Evolutionary conservation across 2,113 vertebrate species (phyloP).

Genomic region (Artemisiospiza belli): DNA sequence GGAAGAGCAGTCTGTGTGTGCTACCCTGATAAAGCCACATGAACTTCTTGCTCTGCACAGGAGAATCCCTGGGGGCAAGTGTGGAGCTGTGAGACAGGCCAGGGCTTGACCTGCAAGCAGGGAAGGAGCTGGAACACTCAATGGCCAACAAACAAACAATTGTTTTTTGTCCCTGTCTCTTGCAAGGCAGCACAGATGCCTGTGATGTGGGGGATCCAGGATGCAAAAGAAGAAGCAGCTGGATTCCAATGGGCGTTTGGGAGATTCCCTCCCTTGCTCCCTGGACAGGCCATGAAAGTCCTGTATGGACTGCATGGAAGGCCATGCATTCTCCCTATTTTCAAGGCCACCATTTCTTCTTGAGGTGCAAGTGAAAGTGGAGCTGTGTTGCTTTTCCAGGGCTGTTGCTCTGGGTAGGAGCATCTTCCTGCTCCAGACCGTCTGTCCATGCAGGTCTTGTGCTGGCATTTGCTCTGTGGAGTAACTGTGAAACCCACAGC

Average conservation of each 20-base stretch:
- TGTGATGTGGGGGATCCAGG: not conserved
- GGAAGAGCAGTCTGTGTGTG: not conserved
- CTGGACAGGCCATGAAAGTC: not conserved
- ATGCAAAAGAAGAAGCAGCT: not conserved
- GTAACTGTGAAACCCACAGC: not conserved
- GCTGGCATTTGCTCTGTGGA: not conserved
- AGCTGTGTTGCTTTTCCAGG: not conserved
- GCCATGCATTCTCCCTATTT: not conserved
- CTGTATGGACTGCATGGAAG: too few species aligned
- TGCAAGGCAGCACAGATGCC: not conserved
- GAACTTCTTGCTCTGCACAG: not conserved
- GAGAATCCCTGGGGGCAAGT: not conserved
- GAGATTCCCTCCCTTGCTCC: not conserved
- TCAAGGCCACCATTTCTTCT: not conserved
- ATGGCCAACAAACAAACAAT: not conserved
- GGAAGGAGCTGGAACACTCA: not conserved
- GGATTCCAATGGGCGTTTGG: rapidly evolving
- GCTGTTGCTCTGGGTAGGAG: not conserved
- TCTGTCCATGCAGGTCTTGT: not conserved
- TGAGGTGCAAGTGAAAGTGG: not conserved
- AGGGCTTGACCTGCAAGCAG: not conserved
- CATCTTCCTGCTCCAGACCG: not conserved
- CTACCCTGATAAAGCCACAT: not conserved
- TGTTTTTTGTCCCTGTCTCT: not conserved
- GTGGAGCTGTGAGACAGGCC: not conserved